Base-by-base conservation (phyloP, 2,797 vertebrate species). In the Phrynocephalus forsythii region DNA sequence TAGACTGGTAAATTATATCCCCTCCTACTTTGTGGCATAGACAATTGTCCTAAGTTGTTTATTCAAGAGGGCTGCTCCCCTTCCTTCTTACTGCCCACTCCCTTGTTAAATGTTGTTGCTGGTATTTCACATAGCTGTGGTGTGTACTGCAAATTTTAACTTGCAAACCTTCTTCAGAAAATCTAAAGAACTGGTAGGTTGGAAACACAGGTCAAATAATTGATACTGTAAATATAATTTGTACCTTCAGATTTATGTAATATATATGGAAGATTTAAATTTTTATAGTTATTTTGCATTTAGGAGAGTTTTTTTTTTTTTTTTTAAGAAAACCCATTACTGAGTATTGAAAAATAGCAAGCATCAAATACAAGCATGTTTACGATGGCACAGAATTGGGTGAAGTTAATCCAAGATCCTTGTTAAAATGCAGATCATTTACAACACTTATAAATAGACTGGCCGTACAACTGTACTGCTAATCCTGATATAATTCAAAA, bases 401-500 rank as follows among this genome's bases (percentile, higher is more conserved):
- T 63, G 69, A 50, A 73, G 69, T 84, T 87, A 84, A 84, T 87
- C 71, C 77, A 80, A 24, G 50, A 60, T 20, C 48, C 48, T 69
- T 73, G 16, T 87, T 84, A 87, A 81, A 48, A 76, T 87, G 69
- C 85, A 84, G 82, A 75, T 69, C 69, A 80, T 90, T 87, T 80
- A 66, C 52, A 87, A 56, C 80, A 81, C 50, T 77, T 71, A 81
- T 84, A 79, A 87, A 84, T 75, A 87, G 81, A 22, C 28, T 84
- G 15, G 26, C 87, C 24, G 13, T 77, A 77, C 63, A 73, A 81
- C 71, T 77, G 67, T 52, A 71, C 50, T 48, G 20, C 71, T 90
- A 87, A 87, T 84, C 69, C 82, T 80, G 69, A 87, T 76, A 81
- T 79, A 87, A 84, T 76, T 90, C 85, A 90, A 79, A 87, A 56